Percentiles rank a stretch among this genome's conserved stretches.
phyloP scores from a whole-genome alignment of 2,113 vertebrate species.

The Chascanopsetta lugubris region DNA sequence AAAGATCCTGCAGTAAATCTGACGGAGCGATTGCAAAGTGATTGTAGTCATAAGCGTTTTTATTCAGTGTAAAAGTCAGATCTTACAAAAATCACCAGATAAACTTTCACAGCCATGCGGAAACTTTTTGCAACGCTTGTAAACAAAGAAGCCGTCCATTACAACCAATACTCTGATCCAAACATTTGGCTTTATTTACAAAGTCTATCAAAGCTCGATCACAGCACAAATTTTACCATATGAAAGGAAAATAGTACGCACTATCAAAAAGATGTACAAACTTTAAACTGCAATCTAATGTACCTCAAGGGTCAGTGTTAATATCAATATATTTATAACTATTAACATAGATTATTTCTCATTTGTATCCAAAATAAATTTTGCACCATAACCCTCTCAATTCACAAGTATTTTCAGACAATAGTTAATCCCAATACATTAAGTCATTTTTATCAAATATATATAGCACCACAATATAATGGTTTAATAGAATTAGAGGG shows the following conservation, averaged over 20 bases:
- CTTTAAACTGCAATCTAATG: slow-evolving; percentile 85
- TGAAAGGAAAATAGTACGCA: slow-evolving; percentile 93
- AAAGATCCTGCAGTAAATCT: background rate
- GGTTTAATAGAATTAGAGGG: slow-evolving; percentile 84
- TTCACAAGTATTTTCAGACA: slow-evolving; percentile 90
- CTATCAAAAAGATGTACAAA: slow-evolving; percentile 98
- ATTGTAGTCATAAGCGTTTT: slow-evolving; percentile 72
- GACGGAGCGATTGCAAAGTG: background rate
- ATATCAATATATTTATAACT: slow-evolving; percentile 78
- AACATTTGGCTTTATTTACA: slow-evolving; percentile 93
- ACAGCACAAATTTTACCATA: slow-evolving; percentile 91
- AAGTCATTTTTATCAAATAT: slow-evolving; percentile 91
- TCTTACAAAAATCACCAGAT: slow-evolving; percentile 92
- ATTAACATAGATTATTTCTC: slow-evolving; percentile 79
- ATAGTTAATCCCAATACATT: slow-evolving; percentile 89
- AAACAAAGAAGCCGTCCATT: slow-evolving; percentile 77
- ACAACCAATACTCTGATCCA: slow-evolving; percentile 87
- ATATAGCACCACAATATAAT: slow-evolving; percentile 96
- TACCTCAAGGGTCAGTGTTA: slow-evolving; percentile 84
- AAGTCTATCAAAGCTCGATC: slow-evolving; percentile 86
- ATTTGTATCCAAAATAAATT: slow-evolving; percentile 95
- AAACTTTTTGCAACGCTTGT: slow-evolving; percentile 81
- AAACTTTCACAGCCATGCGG: slow-evolving; percentile 96
- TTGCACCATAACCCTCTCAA: slow-evolving; percentile 85
- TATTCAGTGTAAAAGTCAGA: slow-evolving; percentile 99